Evolutionary conservation across 2,113 vertebrate genomes (phyloP), one percentile per base, ranked within the genome.

Genomic region (Nothoprocta perdicaria): DNA sequence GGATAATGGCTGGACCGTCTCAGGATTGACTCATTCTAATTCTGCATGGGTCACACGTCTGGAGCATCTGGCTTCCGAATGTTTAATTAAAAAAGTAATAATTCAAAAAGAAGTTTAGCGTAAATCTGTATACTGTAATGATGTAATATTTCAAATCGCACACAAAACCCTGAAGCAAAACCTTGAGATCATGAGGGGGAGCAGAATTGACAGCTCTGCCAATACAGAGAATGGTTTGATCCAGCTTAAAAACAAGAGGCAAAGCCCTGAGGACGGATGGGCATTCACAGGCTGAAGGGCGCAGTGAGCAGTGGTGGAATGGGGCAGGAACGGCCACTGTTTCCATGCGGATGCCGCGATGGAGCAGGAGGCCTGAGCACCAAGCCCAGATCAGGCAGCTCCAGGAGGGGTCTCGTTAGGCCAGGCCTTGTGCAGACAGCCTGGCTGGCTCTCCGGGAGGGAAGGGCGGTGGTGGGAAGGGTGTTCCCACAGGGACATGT

Each of bases 1-100:
- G 43, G 73, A 72, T 65, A 95, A 75, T 80, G 35, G 58, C 77
- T 82, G 93, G 91, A 69, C 22, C 40, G 23, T 10, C 76, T 82
- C 68, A 40, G 58, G 35, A 75, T 81, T 84, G 58, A 29, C 16
- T 65, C 41, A 53, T 53, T 27, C 17, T 86, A 38, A 69, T 72
- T 53, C 41, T 72, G 53, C 61, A 61, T 53, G 43, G 14, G 68
- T 92, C 19, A 55, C 43, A 72, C n/a, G 38, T 67, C 63, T 68
- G 52, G 53, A 88, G 60, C 57, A 33, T 66, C 83, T 89, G 69
- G 41, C 52, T 74, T 91, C 50, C 62, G 87, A 78, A 63, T 21
- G 48, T 6, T 93, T 63, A 21, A 45, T 63, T 80, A 80, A 71
- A 88, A 78, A 8, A 80, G 35, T 55, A 61, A 77, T 43, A 33